These are phyloP conservation scores for Sinodicranocentrus sp. DNA, from an alignment of 2,888 invertebrate species.

Conservation along the genomic window DNA sequence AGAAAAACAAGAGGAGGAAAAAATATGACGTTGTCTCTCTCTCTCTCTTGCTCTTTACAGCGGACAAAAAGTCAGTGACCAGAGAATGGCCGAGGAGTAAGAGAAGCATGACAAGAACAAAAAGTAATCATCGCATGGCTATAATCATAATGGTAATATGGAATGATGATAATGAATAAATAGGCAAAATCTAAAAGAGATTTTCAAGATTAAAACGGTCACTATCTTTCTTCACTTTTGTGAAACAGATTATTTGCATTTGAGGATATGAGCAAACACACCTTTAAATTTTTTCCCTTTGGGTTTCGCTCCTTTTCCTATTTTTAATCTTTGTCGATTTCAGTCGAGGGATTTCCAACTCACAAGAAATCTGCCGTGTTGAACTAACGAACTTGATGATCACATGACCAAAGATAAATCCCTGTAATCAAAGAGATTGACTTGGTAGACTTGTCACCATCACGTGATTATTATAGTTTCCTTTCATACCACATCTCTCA, in stretches of 20 bases:
- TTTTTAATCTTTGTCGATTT: too few relatives aligned
- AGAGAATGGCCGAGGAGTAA: conserved; percentile 32
- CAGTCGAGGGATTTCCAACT: too few relatives aligned
- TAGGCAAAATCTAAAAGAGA: conserved; percentile 14
- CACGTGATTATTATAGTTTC: too few relatives aligned
- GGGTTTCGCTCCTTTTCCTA: too few relatives aligned
- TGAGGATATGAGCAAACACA: too few relatives aligned
- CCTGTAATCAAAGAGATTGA: conserved; percentile 33
- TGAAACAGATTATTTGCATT: too few relatives aligned
- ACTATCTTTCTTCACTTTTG: too few relatives aligned
- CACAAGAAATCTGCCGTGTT: conserved; percentile 73
- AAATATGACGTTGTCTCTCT: background rate
- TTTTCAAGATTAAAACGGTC: too few relatives aligned
- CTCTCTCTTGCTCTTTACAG: conserved; percentile 7
- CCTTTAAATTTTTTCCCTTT: too few relatives aligned
- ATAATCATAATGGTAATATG: conserved; percentile 34
- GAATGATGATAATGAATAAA: conserved; percentile 36
- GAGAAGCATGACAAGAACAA: conserved; percentile 68
- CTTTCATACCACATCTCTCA: too few relatives aligned
- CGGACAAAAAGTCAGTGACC: conserved; percentile 67
- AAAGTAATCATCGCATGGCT: conserved; percentile 60
- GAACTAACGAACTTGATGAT: conserved; percentile 75
- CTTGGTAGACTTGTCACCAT: background rate
- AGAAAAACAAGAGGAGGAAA: background rate
- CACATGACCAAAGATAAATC: conserved; percentile 36